Base-by-base conservation (phyloP, 2,888 invertebrate species). In the Drepana falcataria region DNA sequence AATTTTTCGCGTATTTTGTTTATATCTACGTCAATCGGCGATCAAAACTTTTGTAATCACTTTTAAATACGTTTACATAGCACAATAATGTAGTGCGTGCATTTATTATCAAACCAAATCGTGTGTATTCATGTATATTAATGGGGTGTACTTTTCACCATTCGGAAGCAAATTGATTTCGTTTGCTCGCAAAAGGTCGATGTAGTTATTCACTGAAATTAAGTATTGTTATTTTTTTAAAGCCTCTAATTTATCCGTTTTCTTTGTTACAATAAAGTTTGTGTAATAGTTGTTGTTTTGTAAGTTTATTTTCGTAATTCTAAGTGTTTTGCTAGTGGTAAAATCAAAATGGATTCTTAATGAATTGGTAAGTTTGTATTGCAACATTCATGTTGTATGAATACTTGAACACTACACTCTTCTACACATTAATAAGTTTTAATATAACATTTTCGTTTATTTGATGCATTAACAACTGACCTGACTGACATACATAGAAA, bases 1-100 rank as follows among this genome's bases (percentile, higher is more conserved):
- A 64, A 51, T 78, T 74, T 21, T 79, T 81, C 75, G 82, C 83
- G 79, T 77, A 79, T 83, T 87, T 89, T 91, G 91, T 91, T 91
- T 91, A 90, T 88, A 91, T 87, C 84, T 80, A 71, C 88, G 86
- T 78, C 75, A 85, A 88, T 87, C 87, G 82, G 80, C 83, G 75
- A 77, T 73, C 72, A 79, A 90, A 90, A 91, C 89, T 90, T 91
- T 91, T 90, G 74, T 77, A 85, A 85, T 78, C 75, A 85, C 77
- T 88, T 87, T 87, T 77, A 84, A 85, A 88, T 81, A 76, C 75
- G 66, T 69, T 78, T 71, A 68, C 68, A 69, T 69, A 63, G 76
- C 73, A 72, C 69, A 79, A 85, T 75, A 69, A 87, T 87, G 85
- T 87, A 85, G 87, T 86, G 82, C 77, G 83, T 74, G 79, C 73